Evolutionary conservation across 2,888 invertebrate species (phyloP).

Genomic region (Campopleginae sp.): DNA sequence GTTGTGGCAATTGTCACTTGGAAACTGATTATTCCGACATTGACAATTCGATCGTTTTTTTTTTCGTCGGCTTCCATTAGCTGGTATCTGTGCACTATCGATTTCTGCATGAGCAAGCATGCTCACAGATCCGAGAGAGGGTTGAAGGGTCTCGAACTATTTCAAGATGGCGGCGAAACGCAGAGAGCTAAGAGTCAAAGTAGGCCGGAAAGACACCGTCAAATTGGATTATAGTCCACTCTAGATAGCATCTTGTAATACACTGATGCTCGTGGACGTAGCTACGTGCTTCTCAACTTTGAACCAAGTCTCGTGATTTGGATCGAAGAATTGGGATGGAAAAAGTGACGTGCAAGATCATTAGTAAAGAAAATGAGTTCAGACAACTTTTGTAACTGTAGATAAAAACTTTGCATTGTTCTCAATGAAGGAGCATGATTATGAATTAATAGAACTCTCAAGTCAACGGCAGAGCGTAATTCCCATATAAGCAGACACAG

Average conservation of each 20-base stretch:
- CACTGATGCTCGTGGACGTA: slow-evolving; percentile 22
- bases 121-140: slow-evolving; percentile 55
- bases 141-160: slow-evolving; percentile 70
- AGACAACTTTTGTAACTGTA: not conserved
- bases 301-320: not conserved
- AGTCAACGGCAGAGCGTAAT: not conserved
- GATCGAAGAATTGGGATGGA: not conserved
- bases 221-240: slow-evolving; percentile 73
- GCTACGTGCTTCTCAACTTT: not conserved
- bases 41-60: slow-evolving; percentile 64
- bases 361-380: not conserved
- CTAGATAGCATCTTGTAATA: slow-evolving; percentile 10
- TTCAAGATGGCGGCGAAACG: slow-evolving; percentile 72
- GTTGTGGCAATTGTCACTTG: not conserved
- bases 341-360: not conserved
- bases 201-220: slow-evolving; percentile 72
- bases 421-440: not conserved
- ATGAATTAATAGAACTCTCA: not conserved
- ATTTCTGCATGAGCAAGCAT: slow-evolving; percentile 68
- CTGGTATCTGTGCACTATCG: slow-evolving; percentile 75
- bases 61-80: slow-evolving; percentile 53
- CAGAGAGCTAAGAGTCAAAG: slow-evolving; percentile 66
- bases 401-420: not conserved
- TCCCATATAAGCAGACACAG: not conserved
- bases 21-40: not conserved